Percentiles rank a stretch among this genome's conserved stretches.
phyloP scores from a whole-genome alignment of 2,888 invertebrate species.

The Flexamia atlantica region DNA sequence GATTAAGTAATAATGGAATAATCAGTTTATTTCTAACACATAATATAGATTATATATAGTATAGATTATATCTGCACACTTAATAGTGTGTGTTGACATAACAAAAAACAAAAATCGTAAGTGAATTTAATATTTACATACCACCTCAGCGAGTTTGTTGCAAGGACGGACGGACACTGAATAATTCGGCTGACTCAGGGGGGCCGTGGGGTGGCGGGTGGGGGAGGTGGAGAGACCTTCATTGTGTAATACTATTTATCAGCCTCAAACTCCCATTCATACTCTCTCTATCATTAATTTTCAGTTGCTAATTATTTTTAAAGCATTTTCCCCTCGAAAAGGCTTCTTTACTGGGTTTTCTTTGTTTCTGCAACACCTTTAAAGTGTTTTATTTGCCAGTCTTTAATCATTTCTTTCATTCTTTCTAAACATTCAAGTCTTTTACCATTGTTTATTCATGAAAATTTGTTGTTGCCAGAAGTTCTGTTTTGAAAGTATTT shows the following conservation, averaged over 20 bases:
- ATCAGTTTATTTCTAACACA: too few relatives aligned
- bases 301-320: conserved; percentile 31
- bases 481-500: too few relatives aligned
- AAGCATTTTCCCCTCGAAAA: not conserved
- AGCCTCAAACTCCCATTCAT: conserved; percentile 41
- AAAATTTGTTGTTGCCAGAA: too few relatives aligned
- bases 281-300: conserved; percentile 35
- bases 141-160: not conserved
- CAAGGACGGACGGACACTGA: conserved; percentile 43
- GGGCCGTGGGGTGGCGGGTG: not conserved
- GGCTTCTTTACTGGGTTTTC: not conserved
- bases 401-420: not conserved
- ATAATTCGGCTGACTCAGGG: conserved; percentile 54
- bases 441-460: too few relatives aligned
- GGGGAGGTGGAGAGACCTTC: not conserved
- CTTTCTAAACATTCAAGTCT: not conserved
- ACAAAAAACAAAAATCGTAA: too few relatives aligned
- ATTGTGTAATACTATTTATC: conserved; percentile 47
- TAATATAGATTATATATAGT: too few relatives aligned
- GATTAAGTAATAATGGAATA: too few relatives aligned
- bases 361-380: not conserved
- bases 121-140: not conserved
- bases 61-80: too few relatives aligned
- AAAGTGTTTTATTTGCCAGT: not conserved
- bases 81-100: too few relatives aligned